Evolutionary conservation across 1,140 invertebrate genomes (phyloP), one percentile per base, ranked within the genome.

Genomic region (Dinothrombium tinctorium): DNA sequence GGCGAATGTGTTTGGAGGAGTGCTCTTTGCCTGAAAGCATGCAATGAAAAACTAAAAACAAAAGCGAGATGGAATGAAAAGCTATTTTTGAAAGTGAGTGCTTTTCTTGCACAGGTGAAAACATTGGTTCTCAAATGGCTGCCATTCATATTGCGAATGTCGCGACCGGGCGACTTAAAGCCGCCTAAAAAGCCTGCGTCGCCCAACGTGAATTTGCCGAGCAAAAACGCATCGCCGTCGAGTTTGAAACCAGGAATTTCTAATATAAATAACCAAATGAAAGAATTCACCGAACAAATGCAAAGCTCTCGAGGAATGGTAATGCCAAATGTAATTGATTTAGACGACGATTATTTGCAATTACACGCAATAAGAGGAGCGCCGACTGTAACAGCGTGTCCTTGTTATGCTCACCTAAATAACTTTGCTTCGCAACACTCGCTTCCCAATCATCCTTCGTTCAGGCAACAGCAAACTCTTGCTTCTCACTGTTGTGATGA

Each of bases 121-220:
- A 69, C 78, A 53, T 68, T 92, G 54, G 84, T 96, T 62, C 69
- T 94, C 52, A 78, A 80, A 58, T 95, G 89, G 86, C 67, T 95
- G 59, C 87, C 90, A 50, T 89, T 81, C 68, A 64, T 94, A 51
- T 68, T 96, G 52, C 71, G 82, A 49, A 95, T 98, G 82, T 74
- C 75, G 53, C 71, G 87, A 51, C 89, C 89, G 40, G 67, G 84
- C 55, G 77, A 29, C 15, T n/a, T 25, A 11, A 11, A 21, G 7
- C 33, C 42, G 36, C 46, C 29, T n/a, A 29, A 39, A 15, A 15
- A 26, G 6, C 23, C 25, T 11, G 37, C 23, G 11, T 39, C 37
- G 1, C 23, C 37, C 17, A 39, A 14, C 21, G 11, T 11, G 12
- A 21, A 21, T 12, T 39, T n/a, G n/a, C n/a, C 37, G 22, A 17